A percentile compares a stretch with the other conserved stretches of the same genome.
phyloP scores from a whole-genome alignment of 2,797 vertebrate genomes.

The Muscicapa comitata region DNA sequence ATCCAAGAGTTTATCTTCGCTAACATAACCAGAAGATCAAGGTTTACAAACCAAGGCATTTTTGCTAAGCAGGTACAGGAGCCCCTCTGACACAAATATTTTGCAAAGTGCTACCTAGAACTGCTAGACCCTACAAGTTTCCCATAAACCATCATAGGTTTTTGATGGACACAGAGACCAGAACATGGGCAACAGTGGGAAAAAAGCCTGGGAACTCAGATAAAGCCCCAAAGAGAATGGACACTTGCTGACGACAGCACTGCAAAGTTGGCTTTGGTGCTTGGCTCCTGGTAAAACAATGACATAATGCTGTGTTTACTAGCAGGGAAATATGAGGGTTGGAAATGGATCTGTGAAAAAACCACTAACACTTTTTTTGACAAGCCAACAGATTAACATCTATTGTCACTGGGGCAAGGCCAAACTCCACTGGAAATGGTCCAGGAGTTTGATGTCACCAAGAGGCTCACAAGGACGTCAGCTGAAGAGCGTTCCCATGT shows the following conservation, averaged over 20 bases:
- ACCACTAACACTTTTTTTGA: slow-evolving; percentile 39
- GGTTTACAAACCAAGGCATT: not conserved
- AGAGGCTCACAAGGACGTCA: slow-evolving; percentile 28
- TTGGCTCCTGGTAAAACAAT: slow-evolving; percentile 44
- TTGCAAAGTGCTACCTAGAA: not conserved
- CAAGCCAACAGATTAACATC: slow-evolving; percentile 66
- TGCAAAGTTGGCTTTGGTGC: slow-evolving; percentile 5
- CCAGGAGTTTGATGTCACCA: slow-evolving; percentile 59
- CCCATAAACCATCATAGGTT: not conserved
- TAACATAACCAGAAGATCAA: not conserved
- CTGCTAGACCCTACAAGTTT: not conserved
- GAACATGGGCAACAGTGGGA: not conserved
- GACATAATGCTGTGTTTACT: slow-evolving; percentile 49
- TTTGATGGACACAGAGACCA: not conserved
- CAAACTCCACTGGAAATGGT: slow-evolving; percentile 29
- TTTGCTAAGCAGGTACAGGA: not conserved
- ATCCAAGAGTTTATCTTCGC: not conserved
- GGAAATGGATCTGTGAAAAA: slow-evolving; percentile 52
- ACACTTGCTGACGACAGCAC: not conserved
- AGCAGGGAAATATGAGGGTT: slow-evolving; percentile 52
- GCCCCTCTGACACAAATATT: not conserved
- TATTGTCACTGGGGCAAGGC: slow-evolving; percentile 65
- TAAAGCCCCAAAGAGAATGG: not conserved
- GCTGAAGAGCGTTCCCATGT: slow-evolving; percentile 10
- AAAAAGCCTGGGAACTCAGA: slow-evolving; percentile 39